Conservation (phyloP, 2,888 invertebrate species). For the Nowickia ferox region DNA sequence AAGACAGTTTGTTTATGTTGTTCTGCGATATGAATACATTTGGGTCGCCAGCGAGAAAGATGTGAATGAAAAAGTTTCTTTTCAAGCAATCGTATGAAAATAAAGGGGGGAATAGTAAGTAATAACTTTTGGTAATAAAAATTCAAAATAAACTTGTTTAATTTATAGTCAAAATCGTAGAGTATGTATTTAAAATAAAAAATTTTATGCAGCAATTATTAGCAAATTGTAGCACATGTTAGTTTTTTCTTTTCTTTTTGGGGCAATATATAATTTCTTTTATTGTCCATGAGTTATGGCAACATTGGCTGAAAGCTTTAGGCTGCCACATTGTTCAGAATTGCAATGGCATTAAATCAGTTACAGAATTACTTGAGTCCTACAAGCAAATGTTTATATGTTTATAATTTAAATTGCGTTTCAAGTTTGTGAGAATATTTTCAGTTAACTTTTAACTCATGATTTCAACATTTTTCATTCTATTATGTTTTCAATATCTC, state of each 20-base stretch:
- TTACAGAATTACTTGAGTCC: too few species aligned
- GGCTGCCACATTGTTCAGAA: not conserved
- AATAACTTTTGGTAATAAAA: conserved; percentile 24
- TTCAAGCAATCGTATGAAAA: not conserved
- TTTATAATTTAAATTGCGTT: not conserved
- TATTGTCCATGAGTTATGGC: too few species aligned
- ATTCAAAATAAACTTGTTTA: not conserved
- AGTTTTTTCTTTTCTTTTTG: too few species aligned
- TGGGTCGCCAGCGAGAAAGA: not conserved
- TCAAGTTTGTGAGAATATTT: not conserved
- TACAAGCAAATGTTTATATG: too few species aligned
- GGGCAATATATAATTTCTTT: too few species aligned
- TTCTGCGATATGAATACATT: not conserved
- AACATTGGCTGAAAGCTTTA: not conserved
- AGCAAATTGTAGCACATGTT: not conserved
- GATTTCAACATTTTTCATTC: not conserved
- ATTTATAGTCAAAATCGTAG: conserved; percentile 1
- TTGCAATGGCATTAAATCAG: not conserved
- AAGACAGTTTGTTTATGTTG: conserved; percentile 2
- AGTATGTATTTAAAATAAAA: too few species aligned
- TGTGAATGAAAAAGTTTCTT: conserved; percentile 35
- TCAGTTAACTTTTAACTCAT: not conserved
- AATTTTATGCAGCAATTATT: not conserved
- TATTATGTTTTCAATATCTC: conserved; percentile 10
- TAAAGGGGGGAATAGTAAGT: not conserved